Conservation (phyloP, 2,113 vertebrate genomes). For the Ophiodon elongatus region DNA sequence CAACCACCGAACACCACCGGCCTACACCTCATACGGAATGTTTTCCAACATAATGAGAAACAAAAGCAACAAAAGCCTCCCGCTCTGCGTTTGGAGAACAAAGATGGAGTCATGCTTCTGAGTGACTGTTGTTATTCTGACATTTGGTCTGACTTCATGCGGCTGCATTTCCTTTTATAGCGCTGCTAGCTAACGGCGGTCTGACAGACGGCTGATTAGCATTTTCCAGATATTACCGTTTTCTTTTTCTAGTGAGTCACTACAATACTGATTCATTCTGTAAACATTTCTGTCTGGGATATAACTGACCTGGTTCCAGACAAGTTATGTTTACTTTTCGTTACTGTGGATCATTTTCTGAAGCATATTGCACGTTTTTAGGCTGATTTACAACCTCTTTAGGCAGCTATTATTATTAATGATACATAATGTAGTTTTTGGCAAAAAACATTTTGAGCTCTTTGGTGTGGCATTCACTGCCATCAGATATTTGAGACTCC, state of each 20-base stretch:
- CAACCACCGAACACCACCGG: background rate
- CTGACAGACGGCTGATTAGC: slow-evolving; percentile 5
- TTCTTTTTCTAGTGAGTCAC: slow-evolving; percentile 49
- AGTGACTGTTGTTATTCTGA: background rate
- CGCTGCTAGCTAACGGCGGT: background rate
- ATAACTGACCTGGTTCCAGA: background rate
- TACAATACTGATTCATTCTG: slow-evolving; percentile 36
- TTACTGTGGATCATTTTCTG: background rate
- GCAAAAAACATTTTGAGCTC: background rate
- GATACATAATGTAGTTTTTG: background rate
- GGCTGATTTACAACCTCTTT: background rate
- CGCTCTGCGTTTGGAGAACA: background rate
- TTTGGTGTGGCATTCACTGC: background rate
- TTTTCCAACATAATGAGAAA: slow-evolving; percentile 40
- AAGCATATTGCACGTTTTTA: background rate
- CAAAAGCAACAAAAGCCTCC: too few relatives aligned
- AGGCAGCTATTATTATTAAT: background rate
- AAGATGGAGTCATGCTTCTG: background rate
- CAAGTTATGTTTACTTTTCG: background rate
- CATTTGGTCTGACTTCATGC: slow-evolving; percentile 43
- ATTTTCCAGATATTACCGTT: background rate
- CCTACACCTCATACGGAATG: slow-evolving; percentile 41
- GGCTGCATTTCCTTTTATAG: slow-evolving; percentile 65
- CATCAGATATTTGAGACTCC: background rate
- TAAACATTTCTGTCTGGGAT: slow-evolving; percentile 21